Evolutionary conservation across 2,888 invertebrate species (phyloP).

Genomic region (Stenoptilia bipunctidactyla): DNA sequence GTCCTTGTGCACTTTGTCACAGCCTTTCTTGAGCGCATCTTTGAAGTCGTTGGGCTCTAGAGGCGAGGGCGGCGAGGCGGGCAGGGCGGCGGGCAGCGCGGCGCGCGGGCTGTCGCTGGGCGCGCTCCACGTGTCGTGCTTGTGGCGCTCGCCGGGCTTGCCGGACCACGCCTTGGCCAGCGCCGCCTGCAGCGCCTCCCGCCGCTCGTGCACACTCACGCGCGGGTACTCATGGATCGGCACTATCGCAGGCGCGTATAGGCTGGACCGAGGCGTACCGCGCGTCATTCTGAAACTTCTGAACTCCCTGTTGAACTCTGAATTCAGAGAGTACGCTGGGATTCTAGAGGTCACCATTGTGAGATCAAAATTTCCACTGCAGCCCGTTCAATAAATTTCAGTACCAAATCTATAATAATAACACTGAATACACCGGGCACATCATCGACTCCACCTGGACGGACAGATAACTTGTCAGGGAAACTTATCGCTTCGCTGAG

Average conservation of each 20-base stretch:
- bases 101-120: constrained; percentile 48
- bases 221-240: constrained; percentile 74
- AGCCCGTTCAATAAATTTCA: constrained; percentile 36
- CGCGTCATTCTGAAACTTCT: constrained; percentile 70
- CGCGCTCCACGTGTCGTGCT: constrained; percentile 59
- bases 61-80: constrained; percentile 49
- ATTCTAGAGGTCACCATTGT: constrained; percentile 75
- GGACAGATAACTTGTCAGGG: constrained; percentile 33
- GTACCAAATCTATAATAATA: constrained; percentile 39
- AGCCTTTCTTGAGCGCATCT: constrained; percentile 63
- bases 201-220: constrained; percentile 67
- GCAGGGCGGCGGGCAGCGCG: constrained; percentile 45
- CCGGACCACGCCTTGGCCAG: constrained; percentile 65
- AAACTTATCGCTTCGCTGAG: constrained; percentile 19
- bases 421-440: constrained; percentile 61
- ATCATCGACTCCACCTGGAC: constrained; percentile 63
- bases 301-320: constrained; percentile 73
- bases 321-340: constrained; percentile 74
- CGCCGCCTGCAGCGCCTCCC: constrained; percentile 64
- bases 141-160: constrained; percentile 53
- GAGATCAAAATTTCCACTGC: constrained; percentile 64
- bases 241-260: constrained; percentile 67
- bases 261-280: constrained; percentile 60
- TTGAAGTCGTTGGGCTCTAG: constrained; percentile 60
- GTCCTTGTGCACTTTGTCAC: constrained; percentile 67